Conservation (phyloP, 2,113 vertebrate genomes). For the Neogobius melanostomus region DNA sequence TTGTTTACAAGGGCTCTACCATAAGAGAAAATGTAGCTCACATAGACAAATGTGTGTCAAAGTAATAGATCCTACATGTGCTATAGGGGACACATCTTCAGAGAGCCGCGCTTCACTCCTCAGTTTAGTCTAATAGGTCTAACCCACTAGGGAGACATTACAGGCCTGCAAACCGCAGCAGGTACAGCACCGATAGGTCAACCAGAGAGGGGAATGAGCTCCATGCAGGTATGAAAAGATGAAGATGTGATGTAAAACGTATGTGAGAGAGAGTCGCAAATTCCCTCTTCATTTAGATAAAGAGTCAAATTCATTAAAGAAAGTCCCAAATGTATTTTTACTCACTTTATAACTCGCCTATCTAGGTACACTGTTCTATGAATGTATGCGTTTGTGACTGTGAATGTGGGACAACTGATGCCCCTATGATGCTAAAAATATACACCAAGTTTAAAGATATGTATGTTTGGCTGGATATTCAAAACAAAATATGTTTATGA, state of each 20-base stretch:
- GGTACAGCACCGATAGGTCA: conserved; percentile 17
- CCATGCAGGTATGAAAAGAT: background rate
- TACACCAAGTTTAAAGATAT: background rate
- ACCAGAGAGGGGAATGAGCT: conserved; percentile 22
- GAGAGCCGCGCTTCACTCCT: conserved; percentile 33
- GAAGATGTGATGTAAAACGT: no score
- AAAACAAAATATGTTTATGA: background rate
- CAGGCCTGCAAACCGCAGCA: conserved; percentile 20
- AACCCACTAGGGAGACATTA: conserved; percentile 41
- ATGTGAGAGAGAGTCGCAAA: no score
- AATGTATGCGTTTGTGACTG: no score
- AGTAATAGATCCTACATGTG: conserved; percentile 33
- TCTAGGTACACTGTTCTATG: no score
- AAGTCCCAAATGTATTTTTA: no score
- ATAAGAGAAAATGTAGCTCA: conserved; percentile 9
- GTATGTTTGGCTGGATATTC: background rate
- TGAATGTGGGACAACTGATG: no score
- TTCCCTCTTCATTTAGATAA: no score
- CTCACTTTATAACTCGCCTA: no score
- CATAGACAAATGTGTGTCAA: conserved; percentile 28
- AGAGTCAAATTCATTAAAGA: no score
- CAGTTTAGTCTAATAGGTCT: conserved; percentile 52
- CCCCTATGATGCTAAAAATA: conserved; percentile 12
- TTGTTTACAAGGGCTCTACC: conserved; percentile 32
- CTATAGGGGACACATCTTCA: conserved; percentile 30